phyloP scores from a whole-genome alignment of 2,888 invertebrate genomes.

The Andrena fulva region DNA sequence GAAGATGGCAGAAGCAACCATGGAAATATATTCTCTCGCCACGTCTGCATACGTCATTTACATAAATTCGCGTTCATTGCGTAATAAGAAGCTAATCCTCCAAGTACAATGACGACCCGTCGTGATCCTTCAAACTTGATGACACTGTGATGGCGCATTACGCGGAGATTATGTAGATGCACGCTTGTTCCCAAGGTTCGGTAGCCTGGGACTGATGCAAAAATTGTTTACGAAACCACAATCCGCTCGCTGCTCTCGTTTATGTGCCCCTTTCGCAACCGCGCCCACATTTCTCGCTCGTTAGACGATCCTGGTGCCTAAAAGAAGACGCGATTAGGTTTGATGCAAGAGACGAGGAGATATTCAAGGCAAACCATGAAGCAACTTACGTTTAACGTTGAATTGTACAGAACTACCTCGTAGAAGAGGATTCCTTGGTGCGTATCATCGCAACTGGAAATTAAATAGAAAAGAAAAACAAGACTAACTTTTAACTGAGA shows the following conservation, averaged over 20 bases:
- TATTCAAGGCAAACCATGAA: neutral
- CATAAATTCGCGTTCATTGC: conserved; percentile 1
- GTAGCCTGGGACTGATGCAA: neutral
- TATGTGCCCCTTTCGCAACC: conserved; percentile 16
- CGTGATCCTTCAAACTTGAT: conserved; percentile 35
- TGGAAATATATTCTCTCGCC: neutral
- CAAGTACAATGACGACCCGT: neutral
- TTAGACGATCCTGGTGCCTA: neutral
- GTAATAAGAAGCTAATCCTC: conserved; percentile 19
- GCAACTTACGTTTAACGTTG: no score
- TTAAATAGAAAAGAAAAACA: no score
- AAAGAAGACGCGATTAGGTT: neutral
- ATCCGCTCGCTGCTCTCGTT: neutral
- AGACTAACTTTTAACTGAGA: no score
- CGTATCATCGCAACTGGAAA: no score
- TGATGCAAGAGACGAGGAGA: neutral
- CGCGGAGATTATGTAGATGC: conserved; percentile 26
- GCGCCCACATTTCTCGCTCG: neutral
- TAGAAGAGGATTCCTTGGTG: no score
- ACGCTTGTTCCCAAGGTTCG: conserved; percentile 46
- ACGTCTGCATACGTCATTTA: neutral
- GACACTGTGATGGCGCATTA: conserved; percentile 37
- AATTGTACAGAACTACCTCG: no score
- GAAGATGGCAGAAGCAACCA: neutral
- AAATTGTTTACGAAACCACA: conserved; percentile 43